phyloP scores from a whole-genome alignment of 2,888 invertebrate genomes.

The Scaptomyza tumidula region DNA sequence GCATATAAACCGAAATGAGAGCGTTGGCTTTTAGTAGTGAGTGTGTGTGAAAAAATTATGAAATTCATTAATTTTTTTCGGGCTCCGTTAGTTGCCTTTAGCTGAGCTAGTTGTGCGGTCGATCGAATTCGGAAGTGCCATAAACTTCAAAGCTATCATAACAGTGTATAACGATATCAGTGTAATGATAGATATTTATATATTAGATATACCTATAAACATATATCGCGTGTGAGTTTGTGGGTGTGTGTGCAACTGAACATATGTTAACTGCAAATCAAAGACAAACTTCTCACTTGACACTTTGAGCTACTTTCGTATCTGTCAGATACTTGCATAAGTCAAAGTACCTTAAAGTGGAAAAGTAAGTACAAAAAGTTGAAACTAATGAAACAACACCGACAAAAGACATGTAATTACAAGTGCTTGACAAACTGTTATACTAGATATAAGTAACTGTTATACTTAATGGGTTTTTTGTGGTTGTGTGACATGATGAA shows the following conservation, averaged over 20 bases:
- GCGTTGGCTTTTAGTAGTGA: neutral
- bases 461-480: constrained; percentile 5
- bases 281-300: constrained; percentile 6
- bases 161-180: constrained; percentile 17
- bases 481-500: constrained; percentile 11
- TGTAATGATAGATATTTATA: constrained; percentile 22
- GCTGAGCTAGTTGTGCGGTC: constrained; percentile 63
- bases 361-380: constrained; percentile 21
- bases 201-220: constrained; percentile 16
- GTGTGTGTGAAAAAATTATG: constrained; percentile 56
- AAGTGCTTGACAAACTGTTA: constrained; percentile 14
- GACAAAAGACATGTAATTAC: neutral
- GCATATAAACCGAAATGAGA: constrained; percentile 7
- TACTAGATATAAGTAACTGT: neutral
- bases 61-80: constrained; percentile 57
- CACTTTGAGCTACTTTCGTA: constrained; percentile 24
- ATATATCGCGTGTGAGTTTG: neutral
- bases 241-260: constrained; percentile 6
- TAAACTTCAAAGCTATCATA: neutral
- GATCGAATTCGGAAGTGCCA: constrained; percentile 29
- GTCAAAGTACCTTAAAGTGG: neutral
- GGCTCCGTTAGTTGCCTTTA: constrained; percentile 62
- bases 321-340: constrained; percentile 25
- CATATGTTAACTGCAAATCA: constrained; percentile 41
- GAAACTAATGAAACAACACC: neutral